Evolutionary conservation across 2,797 vertebrate species (phyloP).

Genomic region (Catharus ustulatus): DNA sequence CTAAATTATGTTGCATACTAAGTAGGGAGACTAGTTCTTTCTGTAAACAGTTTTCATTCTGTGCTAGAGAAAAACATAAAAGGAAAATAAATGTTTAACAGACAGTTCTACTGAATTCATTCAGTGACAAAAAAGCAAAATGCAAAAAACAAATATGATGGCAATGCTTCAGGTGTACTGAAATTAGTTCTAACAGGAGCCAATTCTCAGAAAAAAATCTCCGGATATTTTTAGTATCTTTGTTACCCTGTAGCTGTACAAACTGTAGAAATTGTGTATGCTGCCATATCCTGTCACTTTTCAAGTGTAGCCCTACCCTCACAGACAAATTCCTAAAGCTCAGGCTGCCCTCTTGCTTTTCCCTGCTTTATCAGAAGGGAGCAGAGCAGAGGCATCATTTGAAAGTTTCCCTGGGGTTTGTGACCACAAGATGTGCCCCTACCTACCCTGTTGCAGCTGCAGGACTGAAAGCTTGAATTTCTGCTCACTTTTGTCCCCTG

Average conservation of each 20-base stretch:
- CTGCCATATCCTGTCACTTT: not conserved
- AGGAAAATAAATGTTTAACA: not conserved
- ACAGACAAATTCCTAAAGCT: not conserved
- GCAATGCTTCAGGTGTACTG: not conserved
- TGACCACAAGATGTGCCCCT: not conserved
- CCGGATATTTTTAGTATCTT: not conserved
- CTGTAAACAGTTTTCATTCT: not conserved
- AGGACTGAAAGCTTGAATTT: not conserved
- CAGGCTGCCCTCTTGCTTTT: not conserved
- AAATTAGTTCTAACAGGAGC: not conserved
- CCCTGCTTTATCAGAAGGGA: not conserved
- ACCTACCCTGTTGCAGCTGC: not conserved
- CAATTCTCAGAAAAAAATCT: not conserved
- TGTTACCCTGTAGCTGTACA: not conserved
- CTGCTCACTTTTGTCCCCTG: not conserved
- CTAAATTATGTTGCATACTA: not conserved
- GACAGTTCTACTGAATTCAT: not conserved
- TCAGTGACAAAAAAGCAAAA: not conserved
- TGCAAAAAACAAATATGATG: too few relatives aligned
- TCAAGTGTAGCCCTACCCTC: not conserved
- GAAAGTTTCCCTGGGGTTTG: not conserved
- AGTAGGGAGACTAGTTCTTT: not conserved
- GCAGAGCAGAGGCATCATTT: accelerated
- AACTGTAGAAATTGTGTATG: not conserved
- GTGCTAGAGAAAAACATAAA: not conserved